Evolutionary conservation across 2,888 invertebrate species (phyloP).

Genomic region (Watsonalla binaria): DNA sequence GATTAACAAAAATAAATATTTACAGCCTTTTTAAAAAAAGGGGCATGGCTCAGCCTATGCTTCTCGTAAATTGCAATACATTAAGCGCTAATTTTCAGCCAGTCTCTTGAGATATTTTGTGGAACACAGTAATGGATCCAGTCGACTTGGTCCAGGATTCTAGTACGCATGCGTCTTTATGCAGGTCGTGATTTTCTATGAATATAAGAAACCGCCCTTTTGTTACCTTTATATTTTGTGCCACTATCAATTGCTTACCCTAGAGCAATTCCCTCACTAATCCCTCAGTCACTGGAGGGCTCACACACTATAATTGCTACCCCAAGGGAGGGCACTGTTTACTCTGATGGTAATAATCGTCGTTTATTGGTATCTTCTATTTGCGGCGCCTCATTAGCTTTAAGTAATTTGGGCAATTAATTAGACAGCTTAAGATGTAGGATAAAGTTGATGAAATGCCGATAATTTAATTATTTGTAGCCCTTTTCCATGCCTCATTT

Average conservation of each 20-base stretch:
- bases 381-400: background rate
- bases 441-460: background rate
- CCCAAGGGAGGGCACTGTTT: constrained; percentile 14
- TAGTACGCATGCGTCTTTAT: no score
- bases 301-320: constrained; percentile 47
- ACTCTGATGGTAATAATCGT: background rate
- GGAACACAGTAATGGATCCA: no score
- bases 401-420: background rate
- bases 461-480: background rate
- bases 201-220: no score
- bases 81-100: no score
- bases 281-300: constrained; percentile 32
- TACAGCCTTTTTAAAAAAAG: no score
- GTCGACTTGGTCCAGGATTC: no score
- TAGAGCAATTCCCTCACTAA: constrained; percentile 37
- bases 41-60: no score
- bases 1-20: no score
- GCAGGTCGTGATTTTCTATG: no score
- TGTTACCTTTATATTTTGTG: no score
- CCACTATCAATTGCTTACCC: constrained; percentile 25
- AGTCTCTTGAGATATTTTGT: no score
- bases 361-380: background rate
- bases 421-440: background rate
- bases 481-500: background rate
- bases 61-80: no score